These are phyloP conservation scores for Mus pahari DNA, from an alignment of 2,113 vertebrate genomes.

Conservation along the genomic window DNA sequence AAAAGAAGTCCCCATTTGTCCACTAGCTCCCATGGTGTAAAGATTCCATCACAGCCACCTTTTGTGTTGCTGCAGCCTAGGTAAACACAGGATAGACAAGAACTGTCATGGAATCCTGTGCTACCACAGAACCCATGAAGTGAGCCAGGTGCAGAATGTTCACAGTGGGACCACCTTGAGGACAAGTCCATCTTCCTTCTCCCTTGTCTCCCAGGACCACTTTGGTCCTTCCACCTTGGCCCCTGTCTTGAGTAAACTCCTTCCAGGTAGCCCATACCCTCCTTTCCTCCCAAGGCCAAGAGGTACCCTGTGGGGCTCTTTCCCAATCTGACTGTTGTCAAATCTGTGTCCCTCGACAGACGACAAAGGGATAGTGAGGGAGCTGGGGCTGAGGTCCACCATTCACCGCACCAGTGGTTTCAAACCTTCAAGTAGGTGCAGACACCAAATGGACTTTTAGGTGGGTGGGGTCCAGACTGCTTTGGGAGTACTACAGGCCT, in stretches of 20 bases:
- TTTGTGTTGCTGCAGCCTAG: accelerated
- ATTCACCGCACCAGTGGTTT: background rate
- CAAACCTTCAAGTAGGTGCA: background rate
- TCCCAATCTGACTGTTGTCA: background rate
- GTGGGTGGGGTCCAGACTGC: background rate
- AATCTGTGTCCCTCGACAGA: background rate
- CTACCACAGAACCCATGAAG: background rate
- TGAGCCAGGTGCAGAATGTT: no score
- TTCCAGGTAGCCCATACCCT: background rate
- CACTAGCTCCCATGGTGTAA: background rate
- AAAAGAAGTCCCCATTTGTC: accelerated
- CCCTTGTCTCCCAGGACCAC: background rate
- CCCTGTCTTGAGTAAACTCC: background rate
- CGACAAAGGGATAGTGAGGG: background rate
- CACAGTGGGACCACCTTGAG: background rate
- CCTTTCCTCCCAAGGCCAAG: background rate
- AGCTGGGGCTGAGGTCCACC: background rate
- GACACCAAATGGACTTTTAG: background rate
- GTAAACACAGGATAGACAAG: background rate
- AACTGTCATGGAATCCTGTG: accelerated
- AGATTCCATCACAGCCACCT: accelerated
- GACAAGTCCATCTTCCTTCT: background rate
- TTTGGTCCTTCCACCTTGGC: background rate
- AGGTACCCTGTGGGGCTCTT: no score
- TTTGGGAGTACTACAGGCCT: background rate